Evolutionary conservation across 2,113 vertebrate genomes (phyloP).

Genomic region (Tachysurus fulvidraco): DNA sequence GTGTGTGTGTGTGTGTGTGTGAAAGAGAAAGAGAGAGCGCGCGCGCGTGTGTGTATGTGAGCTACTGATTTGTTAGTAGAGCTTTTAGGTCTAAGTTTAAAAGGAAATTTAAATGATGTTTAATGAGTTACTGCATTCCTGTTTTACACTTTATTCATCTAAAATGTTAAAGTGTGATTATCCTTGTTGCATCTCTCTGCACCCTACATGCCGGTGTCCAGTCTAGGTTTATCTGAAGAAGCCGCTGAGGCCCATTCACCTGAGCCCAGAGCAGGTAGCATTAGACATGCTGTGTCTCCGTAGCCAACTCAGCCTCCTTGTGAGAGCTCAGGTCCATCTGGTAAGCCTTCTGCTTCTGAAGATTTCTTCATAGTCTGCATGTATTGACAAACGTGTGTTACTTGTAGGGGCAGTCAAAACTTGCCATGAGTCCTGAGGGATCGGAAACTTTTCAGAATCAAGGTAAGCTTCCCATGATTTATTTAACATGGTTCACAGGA

Average conservation of each 20-base stretch:
- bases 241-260: slow-evolving; percentile 72
- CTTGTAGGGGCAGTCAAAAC: slow-evolving; percentile 73
- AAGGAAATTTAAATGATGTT: too few relatives aligned
- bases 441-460: slow-evolving; percentile 71
- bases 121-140: background rate
- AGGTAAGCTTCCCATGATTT: slow-evolving; percentile 55
- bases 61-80: slow-evolving; percentile 62
- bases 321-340: slow-evolving; percentile 78
- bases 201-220: background rate
- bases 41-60: background rate
- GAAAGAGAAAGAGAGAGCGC: too few relatives aligned
- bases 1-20: too few relatives aligned
- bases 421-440: slow-evolving; percentile 72
- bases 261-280: slow-evolving; percentile 77
- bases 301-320: slow-evolving; percentile 78
- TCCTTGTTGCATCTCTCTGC: background rate
- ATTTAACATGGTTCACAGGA: slow-evolving; percentile 64
- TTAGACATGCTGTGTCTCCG: slow-evolving; percentile 80
- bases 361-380: background rate
- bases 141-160: background rate
- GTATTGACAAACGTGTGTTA: background rate
- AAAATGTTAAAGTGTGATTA: background rate
- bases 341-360: slow-evolving; percentile 50
- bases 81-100: background rate
- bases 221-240: slow-evolving; percentile 70